These are phyloP conservation scores for Shargacucullia verbasci DNA, from an alignment of 2,888 invertebrate genomes.

Conservation along the genomic window DNA sequence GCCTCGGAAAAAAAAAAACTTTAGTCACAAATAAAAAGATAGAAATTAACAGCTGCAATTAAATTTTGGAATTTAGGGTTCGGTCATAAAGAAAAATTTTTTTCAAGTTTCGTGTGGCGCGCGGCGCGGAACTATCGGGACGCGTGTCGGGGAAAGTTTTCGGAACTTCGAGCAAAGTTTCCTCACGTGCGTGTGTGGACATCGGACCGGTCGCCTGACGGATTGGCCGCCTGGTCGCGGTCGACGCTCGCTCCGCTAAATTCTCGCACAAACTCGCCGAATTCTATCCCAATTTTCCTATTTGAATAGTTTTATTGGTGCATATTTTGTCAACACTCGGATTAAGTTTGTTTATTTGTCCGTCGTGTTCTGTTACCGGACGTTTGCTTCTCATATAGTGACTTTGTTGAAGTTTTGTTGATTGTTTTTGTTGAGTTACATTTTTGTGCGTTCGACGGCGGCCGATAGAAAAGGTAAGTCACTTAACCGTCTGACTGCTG, in stretches of 20 bases:
- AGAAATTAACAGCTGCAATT: constrained; percentile 68
- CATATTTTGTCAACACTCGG: constrained; percentile 67
- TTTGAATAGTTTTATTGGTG: constrained; percentile 62
- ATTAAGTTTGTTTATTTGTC: constrained; percentile 70
- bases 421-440: constrained; percentile 76
- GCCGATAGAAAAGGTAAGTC: constrained; percentile 74
- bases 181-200: constrained; percentile 83
- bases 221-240: constrained; percentile 71
- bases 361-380: constrained; percentile 71
- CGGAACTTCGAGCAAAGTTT: constrained; percentile 77
- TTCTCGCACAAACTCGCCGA: constrained; percentile 56
- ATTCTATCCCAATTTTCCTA: constrained; percentile 51
- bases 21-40: constrained; percentile 69
- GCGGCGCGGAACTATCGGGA: constrained; percentile 70
- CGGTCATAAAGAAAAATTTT: constrained; percentile 41
- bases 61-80: constrained; percentile 63
- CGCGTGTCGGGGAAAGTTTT: constrained; percentile 79
- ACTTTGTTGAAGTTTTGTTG: constrained; percentile 83
- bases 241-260: constrained; percentile 20
- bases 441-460: constrained; percentile 61
- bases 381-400: constrained; percentile 75
- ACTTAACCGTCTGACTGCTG: neutral
- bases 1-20: constrained; percentile 79
- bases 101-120: constrained; percentile 63
- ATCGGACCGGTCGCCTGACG: constrained; percentile 61